phyloP scores from a whole-genome alignment of 2,888 invertebrate genomes.

The Rambutsinella grinnellia region DNA sequence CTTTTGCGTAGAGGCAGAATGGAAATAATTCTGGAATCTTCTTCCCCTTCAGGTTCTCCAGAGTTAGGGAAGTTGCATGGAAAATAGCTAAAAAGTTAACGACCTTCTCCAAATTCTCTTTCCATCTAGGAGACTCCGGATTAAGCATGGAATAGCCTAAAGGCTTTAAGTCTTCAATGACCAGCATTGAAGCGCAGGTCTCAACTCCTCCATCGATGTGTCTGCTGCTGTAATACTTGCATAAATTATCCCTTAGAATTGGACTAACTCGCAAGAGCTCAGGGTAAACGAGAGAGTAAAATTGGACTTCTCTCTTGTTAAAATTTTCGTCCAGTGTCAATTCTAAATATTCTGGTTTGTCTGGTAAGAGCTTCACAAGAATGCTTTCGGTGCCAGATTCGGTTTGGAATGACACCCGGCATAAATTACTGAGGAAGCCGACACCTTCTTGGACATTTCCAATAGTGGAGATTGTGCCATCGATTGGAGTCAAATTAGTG shows the following conservation, averaged over 20 bases:
- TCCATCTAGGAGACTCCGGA: conserved; percentile 14
- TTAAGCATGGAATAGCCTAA: conserved; percentile 48
- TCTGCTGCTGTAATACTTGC: conserved; percentile 12
- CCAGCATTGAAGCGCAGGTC: conserved; percentile 51
- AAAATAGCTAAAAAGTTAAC: conserved; percentile 56
- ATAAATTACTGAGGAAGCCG: conserved; percentile 61
- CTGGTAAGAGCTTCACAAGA: conserved; percentile 59
- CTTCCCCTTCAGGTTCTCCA: conserved; percentile 24
- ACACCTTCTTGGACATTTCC: conserved; percentile 58
- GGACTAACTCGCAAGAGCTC: conserved; percentile 30
- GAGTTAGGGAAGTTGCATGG: conserved; percentile 40
- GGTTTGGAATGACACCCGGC: conserved; percentile 49
- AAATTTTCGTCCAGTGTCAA: conserved; percentile 3
- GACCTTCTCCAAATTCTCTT: conserved; percentile 32
- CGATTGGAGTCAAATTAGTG: conserved; percentile 7
- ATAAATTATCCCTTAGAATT: conserved; percentile 37
- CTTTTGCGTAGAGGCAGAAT: conserved; percentile 24
- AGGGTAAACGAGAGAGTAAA: conserved; percentile 43
- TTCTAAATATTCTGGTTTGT: conserved; percentile 6
- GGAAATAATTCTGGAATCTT: conserved; percentile 47
- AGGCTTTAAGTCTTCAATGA: conserved; percentile 60
- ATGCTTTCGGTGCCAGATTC: conserved; percentile 1
- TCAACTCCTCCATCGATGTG: not conserved
- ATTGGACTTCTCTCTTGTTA: conserved; percentile 52
- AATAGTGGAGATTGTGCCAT: conserved; percentile 3